Evolutionary conservation across 2,888 invertebrate species (phyloP).

Genomic region (Hyalella azteca): DNA sequence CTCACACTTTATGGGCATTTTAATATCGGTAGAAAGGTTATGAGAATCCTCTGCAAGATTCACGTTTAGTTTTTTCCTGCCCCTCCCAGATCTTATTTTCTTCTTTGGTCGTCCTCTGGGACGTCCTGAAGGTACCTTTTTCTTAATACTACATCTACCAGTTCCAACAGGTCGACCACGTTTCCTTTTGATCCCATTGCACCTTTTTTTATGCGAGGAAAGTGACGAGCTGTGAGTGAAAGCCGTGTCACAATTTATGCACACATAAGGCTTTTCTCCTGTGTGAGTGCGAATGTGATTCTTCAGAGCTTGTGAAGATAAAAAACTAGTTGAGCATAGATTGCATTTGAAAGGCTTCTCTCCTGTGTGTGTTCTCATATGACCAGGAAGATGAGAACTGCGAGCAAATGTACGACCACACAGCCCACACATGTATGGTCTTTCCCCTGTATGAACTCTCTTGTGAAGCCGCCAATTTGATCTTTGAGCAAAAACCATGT

Average conservation of each 20-base stretch:
- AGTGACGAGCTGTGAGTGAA: constrained; percentile 57
- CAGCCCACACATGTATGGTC: constrained; percentile 58
- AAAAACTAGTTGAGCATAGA: constrained; percentile 48
- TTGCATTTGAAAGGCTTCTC: constrained; percentile 55
- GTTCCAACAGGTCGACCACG: constrained; percentile 55
- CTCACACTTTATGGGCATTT: neutral
- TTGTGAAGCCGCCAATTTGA: constrained; percentile 58
- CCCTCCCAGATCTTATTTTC: constrained; percentile 29
- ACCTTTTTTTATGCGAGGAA: constrained; percentile 57
- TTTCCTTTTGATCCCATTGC: constrained; percentile 55
- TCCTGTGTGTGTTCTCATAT: constrained; percentile 57
- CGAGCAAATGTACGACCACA: constrained; percentile 58
- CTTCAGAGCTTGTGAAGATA: constrained; percentile 56
- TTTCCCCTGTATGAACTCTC: constrained; percentile 58
- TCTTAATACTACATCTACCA: constrained; percentile 46
- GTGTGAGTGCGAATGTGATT: constrained; percentile 57
- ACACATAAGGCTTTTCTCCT: constrained; percentile 57
- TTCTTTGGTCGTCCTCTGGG: constrained; percentile 56
- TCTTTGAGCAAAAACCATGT: constrained; percentile 58
- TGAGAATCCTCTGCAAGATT: too few species aligned
- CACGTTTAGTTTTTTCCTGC: neutral
- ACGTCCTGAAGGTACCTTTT: constrained; percentile 46
- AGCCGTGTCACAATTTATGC: constrained; percentile 53
- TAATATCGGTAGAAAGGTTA: neutral
- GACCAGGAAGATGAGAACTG: constrained; percentile 58